phyloP scores from a whole-genome alignment of 30 jellyfish, hydroid and myxozoan species.

The Chrysaora quinquecirrha region DNA sequence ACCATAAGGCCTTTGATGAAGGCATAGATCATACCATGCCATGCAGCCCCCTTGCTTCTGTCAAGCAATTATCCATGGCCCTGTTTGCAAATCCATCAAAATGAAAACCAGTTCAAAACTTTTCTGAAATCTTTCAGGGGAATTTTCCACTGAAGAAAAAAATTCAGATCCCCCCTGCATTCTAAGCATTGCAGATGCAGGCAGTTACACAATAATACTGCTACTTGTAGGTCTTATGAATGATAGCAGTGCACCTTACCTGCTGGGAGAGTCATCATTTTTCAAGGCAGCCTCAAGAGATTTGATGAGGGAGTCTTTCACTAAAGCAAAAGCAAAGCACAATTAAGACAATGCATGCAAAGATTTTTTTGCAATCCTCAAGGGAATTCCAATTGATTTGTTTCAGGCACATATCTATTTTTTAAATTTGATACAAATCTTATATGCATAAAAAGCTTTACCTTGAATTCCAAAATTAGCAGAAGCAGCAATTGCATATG shows the following conservation, averaged over 20 bases:
- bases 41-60: too few species aligned
- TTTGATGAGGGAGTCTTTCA: constrained; percentile 40
- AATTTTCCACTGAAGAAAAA: too few species aligned
- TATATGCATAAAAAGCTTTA: neutral
- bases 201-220: too few species aligned
- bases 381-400: neutral
- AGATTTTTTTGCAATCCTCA: neutral
- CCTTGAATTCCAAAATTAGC: constrained; percentile 67
- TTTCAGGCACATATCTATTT: neutral
- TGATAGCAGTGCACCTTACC: constrained; percentile 16
- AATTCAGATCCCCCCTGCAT: too few species aligned
- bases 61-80: too few species aligned
- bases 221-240: neutral
- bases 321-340: constrained; percentile 10
- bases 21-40: too few species aligned
- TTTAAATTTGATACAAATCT: neutral
- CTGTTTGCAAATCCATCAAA: too few species aligned
- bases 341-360: neutral
- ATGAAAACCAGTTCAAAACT: too few species aligned
- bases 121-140: too few species aligned
- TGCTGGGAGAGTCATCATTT: constrained; percentile 90
- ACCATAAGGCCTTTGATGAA: too few species aligned
- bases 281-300: constrained; percentile 63
- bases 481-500: constrained; percentile 76
- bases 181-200: too few species aligned